Base-by-base conservation (phyloP, 2,113 vertebrate species). In the Helogale parvula region DNA sequence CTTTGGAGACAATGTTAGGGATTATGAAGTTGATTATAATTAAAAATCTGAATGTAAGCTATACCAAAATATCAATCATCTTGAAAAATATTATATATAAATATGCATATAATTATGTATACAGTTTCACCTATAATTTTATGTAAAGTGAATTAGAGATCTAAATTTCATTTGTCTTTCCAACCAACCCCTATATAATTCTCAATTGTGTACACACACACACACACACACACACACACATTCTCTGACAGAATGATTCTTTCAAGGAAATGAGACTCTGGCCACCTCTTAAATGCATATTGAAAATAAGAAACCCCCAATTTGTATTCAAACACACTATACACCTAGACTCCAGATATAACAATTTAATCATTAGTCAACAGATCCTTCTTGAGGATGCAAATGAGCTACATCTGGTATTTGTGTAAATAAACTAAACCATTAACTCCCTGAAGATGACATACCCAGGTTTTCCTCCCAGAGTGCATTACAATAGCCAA, bases 161-260 rank as follows among this genome's bases (percentile, higher is more conserved):
- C 35, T 90, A 85, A 88, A 65, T 82, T 93, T 68, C 66, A 90
- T 85, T 88, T 57, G 7, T 76, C 21, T 97, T 33, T 93, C n/a
- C 9, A 79, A 68, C 27, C 7, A 83, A 72, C 74, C 11, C 23
- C 35, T 50, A 33, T 13, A 25, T 13, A 90, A 74, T 80, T 94
- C 17, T 71, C n/a, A 66, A 38, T 35, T 89, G 2, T 76, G 5
- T 41, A n/a, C n/a, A n/a, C n/a, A n/a, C 50, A 50, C 13, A 50
- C 50, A 50, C 50, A 50, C 50, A 57, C 7, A 21, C 19, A 57
- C 0, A 54, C 0, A 54, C 17, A 57, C 54, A 54, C 52, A 54
- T 3, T 4, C 52, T 57, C 1, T 66, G 4, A 79, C 1, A 91
- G 8, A 38, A 93, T 4, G 5, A 81, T 92, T 96, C n/a, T 93